Evolutionary conservation across 2,113 vertebrate species (phyloP).

Genomic region (Drymodes brunneopygia): DNA sequence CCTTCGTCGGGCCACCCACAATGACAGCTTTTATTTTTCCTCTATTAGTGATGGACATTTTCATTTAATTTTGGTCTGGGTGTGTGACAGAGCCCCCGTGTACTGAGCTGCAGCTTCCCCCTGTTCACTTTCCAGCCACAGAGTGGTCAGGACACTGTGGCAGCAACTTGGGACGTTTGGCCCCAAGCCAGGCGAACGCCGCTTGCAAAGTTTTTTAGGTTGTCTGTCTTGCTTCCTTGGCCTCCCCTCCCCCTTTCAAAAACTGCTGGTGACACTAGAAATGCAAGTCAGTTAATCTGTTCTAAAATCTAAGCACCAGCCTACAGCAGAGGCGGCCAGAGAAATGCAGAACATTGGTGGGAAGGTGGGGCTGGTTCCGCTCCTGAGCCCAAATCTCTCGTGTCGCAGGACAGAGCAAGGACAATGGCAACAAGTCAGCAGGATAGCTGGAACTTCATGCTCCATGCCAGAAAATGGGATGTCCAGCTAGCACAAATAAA

Average conservation of each 20-base stretch:
- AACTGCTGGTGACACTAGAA: conserved; percentile 14
- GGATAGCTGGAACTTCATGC: conserved; percentile 55
- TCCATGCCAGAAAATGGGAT: conserved; percentile 54
- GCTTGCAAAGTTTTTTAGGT: not conserved
- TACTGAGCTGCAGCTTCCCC: conserved; percentile 24
- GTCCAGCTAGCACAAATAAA: conserved; percentile 64
- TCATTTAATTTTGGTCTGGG: conserved; percentile 40
- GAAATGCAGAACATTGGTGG: conserved; percentile 1
- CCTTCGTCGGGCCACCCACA: conserved; percentile 60
- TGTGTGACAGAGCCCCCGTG: conserved; percentile 7
- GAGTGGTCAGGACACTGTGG: not conserved
- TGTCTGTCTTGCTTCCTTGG: conserved; percentile 37
- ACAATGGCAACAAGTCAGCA: conserved; percentile 63
- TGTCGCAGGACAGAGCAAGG: not conserved
- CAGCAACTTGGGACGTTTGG: conserved; percentile 41
- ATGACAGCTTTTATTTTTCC: conserved; percentile 59
- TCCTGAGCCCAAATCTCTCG: conserved; percentile 30
- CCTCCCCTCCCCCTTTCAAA: not conserved
- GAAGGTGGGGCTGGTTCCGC: conserved; percentile 43
- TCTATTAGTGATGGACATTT: conserved; percentile 59
- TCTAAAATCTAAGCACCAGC: conserved; percentile 12
- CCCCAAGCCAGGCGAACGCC: not conserved
- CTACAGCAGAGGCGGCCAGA: not conserved
- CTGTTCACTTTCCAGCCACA: conserved; percentile 37
- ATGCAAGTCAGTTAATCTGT: conserved; percentile 39